Base-by-base conservation (phyloP, 64 coral and sea anemone species). In the Porites lutea region DNA sequence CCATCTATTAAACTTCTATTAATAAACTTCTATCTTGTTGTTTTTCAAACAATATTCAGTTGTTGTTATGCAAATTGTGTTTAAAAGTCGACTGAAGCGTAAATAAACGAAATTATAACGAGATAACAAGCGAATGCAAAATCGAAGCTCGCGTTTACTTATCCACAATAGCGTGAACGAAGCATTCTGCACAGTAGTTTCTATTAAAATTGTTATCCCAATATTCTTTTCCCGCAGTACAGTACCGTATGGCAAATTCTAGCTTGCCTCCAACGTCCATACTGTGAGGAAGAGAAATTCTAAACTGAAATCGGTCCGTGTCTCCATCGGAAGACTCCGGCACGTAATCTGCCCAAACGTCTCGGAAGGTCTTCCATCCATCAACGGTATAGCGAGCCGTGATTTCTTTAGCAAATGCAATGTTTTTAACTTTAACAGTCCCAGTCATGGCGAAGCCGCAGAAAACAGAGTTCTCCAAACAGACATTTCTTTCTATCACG, bases 321-420 rank as follows among this genome's bases (percentile, higher is more conserved):
- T 82, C 58, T 83, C 88, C 92, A 82, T 92, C 95, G 3, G 92
- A 83, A 13, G 90, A 92, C 51, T 97, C 88, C 52, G 87, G 87
- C 1, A 97, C 95, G 72, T 97, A 97, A 63, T 97, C 95, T 5
- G 92, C 95, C 95, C 95, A 97, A 6, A 97, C 78, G 47, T 97
- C 95, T 46, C 72, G 86, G 61, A 59, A 94, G 47, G 71, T 93
- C 48, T 88, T 50, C 95, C 95, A 97, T 13, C 93, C 82, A 51
- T 97, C 89, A 3, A 90, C 93, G 9, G 92, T 93, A 19, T 94
- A 97, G 60, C 95, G 86, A 4, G 87, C 95, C 6, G 95, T 97
- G 20, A 97, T 92, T 71, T 97, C 92, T 87, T 97, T 97, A 15
- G 69, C 87, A 48, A 97, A 97, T 46, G 87, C 87, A 83, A 97